Percentiles rank a stretch among this genome's conserved stretches.
Conservation (phyloP, 2,888 invertebrate species). For the Epistrophe eligans region DNA sequence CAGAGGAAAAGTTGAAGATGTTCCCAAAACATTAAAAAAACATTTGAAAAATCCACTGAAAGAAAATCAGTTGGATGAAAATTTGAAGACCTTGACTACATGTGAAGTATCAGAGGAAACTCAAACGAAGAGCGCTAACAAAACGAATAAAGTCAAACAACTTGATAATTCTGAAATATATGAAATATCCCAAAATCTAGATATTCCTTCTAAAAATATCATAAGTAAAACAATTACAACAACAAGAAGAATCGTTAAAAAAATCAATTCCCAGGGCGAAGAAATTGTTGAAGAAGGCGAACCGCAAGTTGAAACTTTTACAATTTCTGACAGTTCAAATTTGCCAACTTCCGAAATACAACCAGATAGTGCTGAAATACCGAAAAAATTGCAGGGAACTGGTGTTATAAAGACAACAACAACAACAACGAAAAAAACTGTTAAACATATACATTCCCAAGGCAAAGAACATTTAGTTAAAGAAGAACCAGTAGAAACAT, state of each 20-base stretch:
- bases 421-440: constrained; percentile 81
- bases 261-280: constrained; percentile 71
- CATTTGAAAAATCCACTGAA: background rate
- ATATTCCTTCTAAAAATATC: constrained; percentile 44
- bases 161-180: background rate
- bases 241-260: constrained; percentile 77
- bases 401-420: constrained; percentile 82
- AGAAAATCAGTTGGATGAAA: background rate
- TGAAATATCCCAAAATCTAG: background rate
- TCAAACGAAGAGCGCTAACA: background rate
- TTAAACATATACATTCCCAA: constrained; percentile 77
- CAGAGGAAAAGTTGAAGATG: background rate
- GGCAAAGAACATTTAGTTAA: constrained; percentile 78
- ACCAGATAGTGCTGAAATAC: background rate
- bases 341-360: background rate
- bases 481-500: constrained; percentile 67
- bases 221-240: constrained; percentile 67
- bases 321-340: constrained; percentile 15
- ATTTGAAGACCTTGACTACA: background rate
- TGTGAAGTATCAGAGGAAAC: background rate
- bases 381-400: constrained; percentile 60
- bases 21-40: background rate
- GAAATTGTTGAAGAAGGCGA: constrained; percentile 4
- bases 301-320: constrained; percentile 6
- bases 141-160: background rate